Evolutionary conservation across 2,888 invertebrate species (phyloP).

Genomic region (Boloria selene): DNA sequence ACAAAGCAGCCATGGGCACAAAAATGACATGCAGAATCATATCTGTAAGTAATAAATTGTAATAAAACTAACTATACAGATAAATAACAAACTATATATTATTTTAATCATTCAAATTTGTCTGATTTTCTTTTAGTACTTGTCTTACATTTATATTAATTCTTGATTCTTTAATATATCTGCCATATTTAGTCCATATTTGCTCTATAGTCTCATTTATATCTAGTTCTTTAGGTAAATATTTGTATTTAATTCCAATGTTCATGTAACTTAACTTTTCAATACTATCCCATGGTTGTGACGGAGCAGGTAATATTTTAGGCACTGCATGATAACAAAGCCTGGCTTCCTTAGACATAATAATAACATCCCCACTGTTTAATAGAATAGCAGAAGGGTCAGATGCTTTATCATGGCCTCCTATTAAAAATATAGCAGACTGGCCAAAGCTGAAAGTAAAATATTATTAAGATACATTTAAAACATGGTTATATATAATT

Average conservation of each 20-base stretch:
- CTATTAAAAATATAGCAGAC: conserved; percentile 95
- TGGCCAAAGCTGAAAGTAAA: conserved; percentile 92
- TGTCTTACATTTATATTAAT: conserved; percentile 98
- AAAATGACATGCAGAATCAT: not conserved
- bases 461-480: not conserved
- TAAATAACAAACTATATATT: conserved; percentile 40
- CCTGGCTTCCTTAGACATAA: conserved; percentile 94
- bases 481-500: not conserved
- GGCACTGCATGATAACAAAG: conserved; percentile 97
- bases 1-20: conserved; percentile 56
- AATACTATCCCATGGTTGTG: conserved; percentile 73
- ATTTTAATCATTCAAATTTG: conserved; percentile 55
- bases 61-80: conserved; percentile 2
- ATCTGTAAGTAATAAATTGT: not conserved
- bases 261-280: conserved; percentile 33
- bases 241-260: conserved; percentile 48
- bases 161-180: conserved; percentile 87
- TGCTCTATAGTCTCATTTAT: conserved; percentile 54
- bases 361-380: conserved; percentile 93
- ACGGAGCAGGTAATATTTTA: conserved; percentile 84
- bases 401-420: conserved; percentile 87
- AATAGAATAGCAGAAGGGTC: conserved; percentile 88
- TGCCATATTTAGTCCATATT: conserved; percentile 80
- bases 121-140: conserved; percentile 86
- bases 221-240: conserved; percentile 47